phyloP scores from a whole-genome alignment of 2,113 vertebrate species.

The Malurus cyaneus region DNA sequence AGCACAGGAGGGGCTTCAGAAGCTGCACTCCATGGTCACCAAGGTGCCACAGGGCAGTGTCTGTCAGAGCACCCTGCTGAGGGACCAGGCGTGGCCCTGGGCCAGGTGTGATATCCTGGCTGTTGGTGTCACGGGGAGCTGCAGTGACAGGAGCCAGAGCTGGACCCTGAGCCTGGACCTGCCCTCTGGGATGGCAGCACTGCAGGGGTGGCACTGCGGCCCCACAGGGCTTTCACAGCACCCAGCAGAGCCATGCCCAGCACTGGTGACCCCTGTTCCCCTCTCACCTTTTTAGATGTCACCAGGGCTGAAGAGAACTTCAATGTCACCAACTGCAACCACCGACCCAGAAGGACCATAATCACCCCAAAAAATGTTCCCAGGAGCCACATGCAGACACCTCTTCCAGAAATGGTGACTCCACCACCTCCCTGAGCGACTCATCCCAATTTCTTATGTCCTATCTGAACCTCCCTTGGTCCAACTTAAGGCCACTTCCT shows the following conservation, averaged over 20 bases:
- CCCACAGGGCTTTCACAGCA: neutral
- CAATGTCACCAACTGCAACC: neutral
- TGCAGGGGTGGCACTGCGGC: neutral
- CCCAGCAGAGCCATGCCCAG: rapidly evolving
- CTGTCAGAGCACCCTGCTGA: neutral
- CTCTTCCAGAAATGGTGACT: neutral
- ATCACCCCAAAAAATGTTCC: neutral
- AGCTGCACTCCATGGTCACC: neutral
- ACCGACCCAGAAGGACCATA: neutral
- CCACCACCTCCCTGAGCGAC: neutral
- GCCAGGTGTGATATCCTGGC: too few relatives aligned
- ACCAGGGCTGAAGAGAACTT: neutral
- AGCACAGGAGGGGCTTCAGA: neutral
- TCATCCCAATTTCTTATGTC: neutral
- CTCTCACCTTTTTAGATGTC: neutral
- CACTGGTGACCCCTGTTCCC: neutral
- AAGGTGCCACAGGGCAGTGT: neutral
- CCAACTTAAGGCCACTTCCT: neutral
- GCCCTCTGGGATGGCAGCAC: neutral
- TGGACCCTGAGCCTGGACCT: neutral
- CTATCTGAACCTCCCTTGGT: neutral
- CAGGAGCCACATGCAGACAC: neutral
- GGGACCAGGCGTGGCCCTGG: neutral
- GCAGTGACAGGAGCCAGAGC: neutral
- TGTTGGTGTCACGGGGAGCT: rapidly evolving